phyloP scores from a whole-genome alignment of 2,797 vertebrate genomes.

The Sciurus vulgaris region DNA sequence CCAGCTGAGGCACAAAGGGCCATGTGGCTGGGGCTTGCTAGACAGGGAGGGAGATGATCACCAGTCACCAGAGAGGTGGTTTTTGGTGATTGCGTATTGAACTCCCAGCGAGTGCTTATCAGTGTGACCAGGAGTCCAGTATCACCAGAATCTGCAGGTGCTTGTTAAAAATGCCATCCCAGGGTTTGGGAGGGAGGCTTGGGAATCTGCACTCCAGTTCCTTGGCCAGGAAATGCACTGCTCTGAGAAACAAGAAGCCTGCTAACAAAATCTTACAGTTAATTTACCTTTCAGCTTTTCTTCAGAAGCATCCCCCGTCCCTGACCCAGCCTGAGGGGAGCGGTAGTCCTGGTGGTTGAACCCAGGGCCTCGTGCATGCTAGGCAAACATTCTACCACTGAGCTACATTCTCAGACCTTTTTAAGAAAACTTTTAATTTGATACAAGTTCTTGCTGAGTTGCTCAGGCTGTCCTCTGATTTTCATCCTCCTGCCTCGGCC shows the following conservation, averaged over 20 bases:
- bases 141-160: neutral
- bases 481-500: too few relatives aligned
- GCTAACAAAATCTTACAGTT: neutral
- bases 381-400: too few relatives aligned
- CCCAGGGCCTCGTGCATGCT: too few relatives aligned
- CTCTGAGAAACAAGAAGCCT: neutral
- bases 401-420: too few relatives aligned
- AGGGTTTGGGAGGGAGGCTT: neutral
- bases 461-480: too few relatives aligned
- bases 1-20: neutral
- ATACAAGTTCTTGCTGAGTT: too few relatives aligned
- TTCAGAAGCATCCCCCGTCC: neutral
- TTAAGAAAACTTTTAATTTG: too few relatives aligned
- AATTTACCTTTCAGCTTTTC: neutral
- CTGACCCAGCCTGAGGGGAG: neutral
- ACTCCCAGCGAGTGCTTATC: neutral
- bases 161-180: neutral
- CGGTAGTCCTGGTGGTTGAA: neutral
- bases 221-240: neutral
- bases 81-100: neutral
- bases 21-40: neutral
- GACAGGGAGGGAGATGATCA: too few relatives aligned
- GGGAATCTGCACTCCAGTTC: neutral
- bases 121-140: neutral
- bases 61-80: neutral